phyloP scores from a whole-genome alignment of 2,797 vertebrate species.

The Mus spretus region DNA sequence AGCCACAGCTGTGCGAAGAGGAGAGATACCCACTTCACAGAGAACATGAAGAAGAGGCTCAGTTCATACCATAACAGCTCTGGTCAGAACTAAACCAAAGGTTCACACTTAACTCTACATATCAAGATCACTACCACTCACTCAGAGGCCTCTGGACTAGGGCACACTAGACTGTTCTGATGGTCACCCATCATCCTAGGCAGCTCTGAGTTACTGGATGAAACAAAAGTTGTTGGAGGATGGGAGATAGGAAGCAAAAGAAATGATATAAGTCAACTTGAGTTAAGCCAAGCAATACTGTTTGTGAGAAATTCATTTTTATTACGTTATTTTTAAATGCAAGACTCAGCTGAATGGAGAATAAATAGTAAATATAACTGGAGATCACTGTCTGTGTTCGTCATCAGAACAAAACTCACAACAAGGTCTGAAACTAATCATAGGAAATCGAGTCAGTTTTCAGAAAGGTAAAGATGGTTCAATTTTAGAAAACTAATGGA shows the following conservation, averaged over 20 bases:
- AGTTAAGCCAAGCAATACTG: background rate
- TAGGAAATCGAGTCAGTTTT: conserved; percentile 14
- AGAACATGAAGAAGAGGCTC: background rate
- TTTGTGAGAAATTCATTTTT: conserved; percentile 23
- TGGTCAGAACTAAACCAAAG: background rate
- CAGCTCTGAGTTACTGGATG: too few species aligned
- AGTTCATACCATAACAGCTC: background rate
- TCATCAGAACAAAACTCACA: background rate
- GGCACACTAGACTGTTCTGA: background rate
- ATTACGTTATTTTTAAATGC: background rate
- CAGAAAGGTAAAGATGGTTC: conserved; percentile 19
- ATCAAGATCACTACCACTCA: background rate
- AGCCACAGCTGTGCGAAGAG: background rate
- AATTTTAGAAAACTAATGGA: background rate
- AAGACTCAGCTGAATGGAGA: background rate
- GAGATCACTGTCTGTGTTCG: background rate
- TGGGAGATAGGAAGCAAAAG: background rate
- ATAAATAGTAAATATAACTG: background rate
- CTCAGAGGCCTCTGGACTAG: background rate
- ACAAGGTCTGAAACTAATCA: background rate
- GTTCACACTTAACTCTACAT: background rate
- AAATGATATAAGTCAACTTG: background rate
- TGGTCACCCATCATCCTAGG: background rate
- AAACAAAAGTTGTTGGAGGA: background rate
- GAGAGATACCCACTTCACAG: background rate